A percentile compares a stretch with the other conserved stretches of the same genome.
Conservation (phyloP, 2,797 vertebrate genomes). For the Crax fasciolata region DNA sequence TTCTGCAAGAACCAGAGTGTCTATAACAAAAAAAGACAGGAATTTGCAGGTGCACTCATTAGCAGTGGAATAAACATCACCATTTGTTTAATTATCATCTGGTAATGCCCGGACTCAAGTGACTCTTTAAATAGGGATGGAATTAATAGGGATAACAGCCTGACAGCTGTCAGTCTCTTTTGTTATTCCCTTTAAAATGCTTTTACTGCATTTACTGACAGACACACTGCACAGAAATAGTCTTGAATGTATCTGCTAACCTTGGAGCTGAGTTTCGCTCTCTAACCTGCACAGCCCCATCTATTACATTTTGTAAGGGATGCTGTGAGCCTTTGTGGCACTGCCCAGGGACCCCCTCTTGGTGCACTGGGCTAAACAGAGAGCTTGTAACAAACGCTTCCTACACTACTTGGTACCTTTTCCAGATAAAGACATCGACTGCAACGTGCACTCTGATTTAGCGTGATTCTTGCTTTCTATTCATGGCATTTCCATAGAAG, state of each 20-base stretch:
- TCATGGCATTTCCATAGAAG: neutral
- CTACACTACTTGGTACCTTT: neutral
- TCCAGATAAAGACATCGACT: neutral
- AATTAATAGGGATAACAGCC: neutral
- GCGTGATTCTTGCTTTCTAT: neutral
- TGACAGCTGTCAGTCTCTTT: neutral
- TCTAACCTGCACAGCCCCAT: neutral
- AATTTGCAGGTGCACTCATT: neutral
- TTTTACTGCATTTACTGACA: neutral
- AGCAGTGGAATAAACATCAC: neutral
- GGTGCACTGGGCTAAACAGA: neutral
- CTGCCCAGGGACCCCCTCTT: neutral
- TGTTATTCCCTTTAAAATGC: no score
- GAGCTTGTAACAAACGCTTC: neutral
- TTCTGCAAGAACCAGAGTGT: neutral
- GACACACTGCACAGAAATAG: neutral
- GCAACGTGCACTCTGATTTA: neutral
- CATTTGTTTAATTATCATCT: neutral
- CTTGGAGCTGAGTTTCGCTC: neutral
- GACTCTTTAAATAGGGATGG: neutral
- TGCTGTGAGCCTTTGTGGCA: neutral
- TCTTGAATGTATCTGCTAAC: neutral
- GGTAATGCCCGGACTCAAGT: neutral
- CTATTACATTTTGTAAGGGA: fast-evolving
- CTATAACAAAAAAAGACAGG: neutral